Conservation (phyloP, 2,797 vertebrate genomes). For the Gouania willdenowi region DNA sequence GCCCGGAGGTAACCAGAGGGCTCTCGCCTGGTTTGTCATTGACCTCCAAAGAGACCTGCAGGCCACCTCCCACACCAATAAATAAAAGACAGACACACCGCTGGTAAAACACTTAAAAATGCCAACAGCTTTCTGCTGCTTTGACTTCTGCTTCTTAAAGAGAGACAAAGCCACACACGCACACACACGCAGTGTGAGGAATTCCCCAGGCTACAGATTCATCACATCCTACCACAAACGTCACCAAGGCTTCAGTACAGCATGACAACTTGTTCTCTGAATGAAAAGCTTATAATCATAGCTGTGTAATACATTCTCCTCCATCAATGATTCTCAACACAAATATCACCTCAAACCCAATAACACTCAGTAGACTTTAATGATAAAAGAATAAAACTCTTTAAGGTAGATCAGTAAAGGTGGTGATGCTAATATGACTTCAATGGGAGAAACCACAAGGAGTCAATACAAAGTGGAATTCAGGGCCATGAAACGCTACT, state of each 20-base stretch:
- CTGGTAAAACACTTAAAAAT: neutral
- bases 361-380: conserved; percentile 51
- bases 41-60: conserved; percentile 10
- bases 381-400: conserved; percentile 66
- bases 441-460: conserved; percentile 49
- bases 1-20: conserved; percentile 40
- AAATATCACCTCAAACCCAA: conserved; percentile 41
- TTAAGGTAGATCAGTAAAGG: conserved; percentile 49
- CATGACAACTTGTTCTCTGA: conserved; percentile 47
- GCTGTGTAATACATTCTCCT: conserved; percentile 37
- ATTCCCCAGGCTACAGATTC: conserved; percentile 32
- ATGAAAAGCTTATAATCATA: conserved; percentile 22
- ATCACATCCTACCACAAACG: conserved; percentile 50
- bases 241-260: conserved; percentile 24
- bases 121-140: conserved; percentile 1
- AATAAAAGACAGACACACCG: neutral
- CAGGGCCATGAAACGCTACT: conserved; percentile 51
- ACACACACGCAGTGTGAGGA: conserved; percentile 9
- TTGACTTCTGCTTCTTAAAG: conserved; percentile 1
- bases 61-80: neutral
- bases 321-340: conserved; percentile 52
- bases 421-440: conserved; percentile 43
- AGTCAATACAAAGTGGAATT: conserved; percentile 55
- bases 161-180: conserved; percentile 1
- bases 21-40: conserved; percentile 14